These are phyloP conservation scores for Hyles euphorbiae DNA, from an alignment of 1,140 invertebrate species.

Conservation along the genomic window DNA sequence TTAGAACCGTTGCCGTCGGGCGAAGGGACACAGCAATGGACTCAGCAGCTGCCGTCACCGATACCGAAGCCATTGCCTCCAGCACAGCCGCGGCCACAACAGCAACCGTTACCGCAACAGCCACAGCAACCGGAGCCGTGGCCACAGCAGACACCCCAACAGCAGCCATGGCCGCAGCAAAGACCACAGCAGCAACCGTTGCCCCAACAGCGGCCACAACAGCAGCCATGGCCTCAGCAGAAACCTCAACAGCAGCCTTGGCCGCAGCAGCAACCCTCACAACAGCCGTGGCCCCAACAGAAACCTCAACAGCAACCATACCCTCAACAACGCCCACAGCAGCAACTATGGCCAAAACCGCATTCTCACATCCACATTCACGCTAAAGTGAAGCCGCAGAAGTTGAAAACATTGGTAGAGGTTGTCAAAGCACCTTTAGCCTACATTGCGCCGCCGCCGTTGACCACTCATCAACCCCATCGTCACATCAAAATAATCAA, in stretches of 20 bases:
- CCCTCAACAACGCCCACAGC: neutral
- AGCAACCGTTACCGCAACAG: constrained; percentile 1
- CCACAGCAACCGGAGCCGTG: neutral
- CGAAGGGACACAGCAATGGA: neutral
- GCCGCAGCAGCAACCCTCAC: constrained; percentile 5
- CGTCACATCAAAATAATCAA: constrained; percentile 38
- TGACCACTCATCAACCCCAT: constrained; percentile 31
- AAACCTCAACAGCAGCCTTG: constrained; percentile 5
- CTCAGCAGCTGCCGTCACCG: neutral
- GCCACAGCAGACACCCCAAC: neutral
- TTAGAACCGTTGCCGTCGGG: too few relatives aligned
- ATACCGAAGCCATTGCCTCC: neutral
- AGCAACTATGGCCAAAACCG: constrained; percentile 1
- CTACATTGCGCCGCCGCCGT: constrained; percentile 58
- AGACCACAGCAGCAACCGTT: neutral
- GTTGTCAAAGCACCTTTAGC: constrained; percentile 56
- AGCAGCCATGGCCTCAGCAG: constrained; percentile 1
- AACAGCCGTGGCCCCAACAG: constrained; percentile 2
- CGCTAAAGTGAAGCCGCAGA: constrained; percentile 32
- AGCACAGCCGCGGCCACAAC: constrained; percentile 1
- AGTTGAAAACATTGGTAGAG: constrained; percentile 60
- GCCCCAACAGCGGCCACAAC: neutral
- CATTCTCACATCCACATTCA: constrained; percentile 5
- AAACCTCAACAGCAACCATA: constrained; percentile 3
- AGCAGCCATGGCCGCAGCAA: constrained; percentile 4